Evolutionary conservation across 2,113 vertebrate species (phyloP).

Genomic region (Dipodomys ordii): DNA sequence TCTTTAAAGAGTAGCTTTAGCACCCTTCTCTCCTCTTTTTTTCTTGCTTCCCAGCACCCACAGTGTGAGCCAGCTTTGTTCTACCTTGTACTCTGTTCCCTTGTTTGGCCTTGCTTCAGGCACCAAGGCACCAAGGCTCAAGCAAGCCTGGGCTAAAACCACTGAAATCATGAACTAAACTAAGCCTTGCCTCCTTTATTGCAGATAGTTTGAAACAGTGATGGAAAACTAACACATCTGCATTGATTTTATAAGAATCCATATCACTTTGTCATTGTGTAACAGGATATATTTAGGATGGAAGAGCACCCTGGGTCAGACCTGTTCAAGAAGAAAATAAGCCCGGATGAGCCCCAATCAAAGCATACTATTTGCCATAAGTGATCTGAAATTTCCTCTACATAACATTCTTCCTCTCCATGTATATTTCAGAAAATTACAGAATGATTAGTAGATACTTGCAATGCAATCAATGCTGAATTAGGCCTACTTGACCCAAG

Average conservation of each 20-base stretch:
- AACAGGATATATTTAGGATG: conserved; percentile 16
- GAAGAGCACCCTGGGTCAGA: conserved; percentile 14
- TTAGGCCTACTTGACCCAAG: not conserved
- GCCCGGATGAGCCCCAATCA: not conserved
- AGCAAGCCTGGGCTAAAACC: not conserved
- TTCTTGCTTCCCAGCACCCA: not conserved
- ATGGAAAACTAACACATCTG: not conserved
- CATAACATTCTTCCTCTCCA: not conserved
- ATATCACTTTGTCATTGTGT: not conserved
- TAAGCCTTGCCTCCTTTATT: not conserved
- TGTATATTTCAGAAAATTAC: conserved; percentile 44
- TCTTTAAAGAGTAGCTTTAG: not conserved
- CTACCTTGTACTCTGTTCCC: not conserved
- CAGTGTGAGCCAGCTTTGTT: not conserved
- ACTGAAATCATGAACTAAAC: not conserved
- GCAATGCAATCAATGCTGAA: conserved; percentile 25
- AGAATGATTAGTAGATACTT: conserved; percentile 25
- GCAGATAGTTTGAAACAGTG: not conserved
- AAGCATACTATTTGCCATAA: not conserved
- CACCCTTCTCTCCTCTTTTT: not conserved
- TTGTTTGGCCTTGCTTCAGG: not conserved
- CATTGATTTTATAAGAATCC: conserved; percentile 18
- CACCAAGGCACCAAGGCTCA: not conserved
- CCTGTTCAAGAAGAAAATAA: conserved; percentile 22
- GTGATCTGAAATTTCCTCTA: not conserved